Evolutionary conservation across 2,888 invertebrate species (phyloP).

Genomic region (Orthosia gracilis): DNA sequence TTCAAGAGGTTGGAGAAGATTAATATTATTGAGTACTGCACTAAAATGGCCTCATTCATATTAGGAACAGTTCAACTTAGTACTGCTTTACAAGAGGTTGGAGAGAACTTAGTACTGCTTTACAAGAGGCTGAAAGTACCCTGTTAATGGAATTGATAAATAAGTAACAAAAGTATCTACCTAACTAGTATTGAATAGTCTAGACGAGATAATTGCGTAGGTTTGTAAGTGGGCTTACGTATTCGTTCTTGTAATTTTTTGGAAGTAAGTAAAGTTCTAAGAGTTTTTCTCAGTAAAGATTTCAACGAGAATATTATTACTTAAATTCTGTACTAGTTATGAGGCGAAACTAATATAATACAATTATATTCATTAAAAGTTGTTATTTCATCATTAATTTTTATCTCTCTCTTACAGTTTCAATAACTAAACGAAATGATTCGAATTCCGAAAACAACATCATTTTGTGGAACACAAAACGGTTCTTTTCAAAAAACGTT

Average conservation of each 20-base stretch:
- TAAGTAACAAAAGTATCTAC: conserved; percentile 2
- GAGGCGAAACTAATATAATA: too few species aligned
- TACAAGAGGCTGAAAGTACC: neutral
- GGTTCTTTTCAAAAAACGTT: conserved; percentile 56
- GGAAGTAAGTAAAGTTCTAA: neutral
- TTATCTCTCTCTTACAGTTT: neutral
- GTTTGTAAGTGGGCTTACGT: neutral
- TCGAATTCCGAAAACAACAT: conserved; percentile 13
- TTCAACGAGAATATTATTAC: neutral
- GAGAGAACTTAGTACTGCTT: too few species aligned
- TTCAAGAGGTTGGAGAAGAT: conserved; percentile 11
- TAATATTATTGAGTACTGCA: conserved; percentile 39
- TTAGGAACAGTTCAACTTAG: conserved; percentile 17
- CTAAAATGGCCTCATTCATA: conserved; percentile 53
- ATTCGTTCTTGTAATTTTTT: neutral
- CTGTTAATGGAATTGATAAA: conserved; percentile 16
- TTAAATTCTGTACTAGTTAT: too few species aligned
- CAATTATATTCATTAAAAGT: too few species aligned
- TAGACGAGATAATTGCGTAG: conserved; percentile 20
- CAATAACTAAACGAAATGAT: neutral
- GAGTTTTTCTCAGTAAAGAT: neutral
- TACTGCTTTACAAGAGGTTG: conserved; percentile 11
- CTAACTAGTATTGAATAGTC: conserved; percentile 1
- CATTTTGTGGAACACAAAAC: conserved; percentile 38
- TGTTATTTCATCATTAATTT: too few species aligned